A percentile compares a stretch with the other conserved stretches of the same genome.
phyloP scores from a whole-genome alignment of 2,888 invertebrate species.

The Koerneria pararmatus region DNA sequence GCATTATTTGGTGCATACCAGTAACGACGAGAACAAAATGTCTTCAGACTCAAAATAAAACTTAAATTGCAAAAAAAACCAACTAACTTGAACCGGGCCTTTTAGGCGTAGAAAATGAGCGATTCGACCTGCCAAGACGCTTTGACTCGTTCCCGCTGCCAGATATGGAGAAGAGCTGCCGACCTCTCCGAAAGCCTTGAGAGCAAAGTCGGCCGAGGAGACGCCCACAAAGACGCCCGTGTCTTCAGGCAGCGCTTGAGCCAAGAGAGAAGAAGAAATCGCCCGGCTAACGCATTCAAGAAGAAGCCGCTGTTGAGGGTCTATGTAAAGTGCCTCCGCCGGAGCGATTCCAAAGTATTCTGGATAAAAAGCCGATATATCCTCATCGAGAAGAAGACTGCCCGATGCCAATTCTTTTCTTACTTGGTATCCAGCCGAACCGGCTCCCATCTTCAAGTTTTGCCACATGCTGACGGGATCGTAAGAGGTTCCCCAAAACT shows the following conservation, averaged over 20 bases:
- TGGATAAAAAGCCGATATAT: slow-evolving; percentile 57
- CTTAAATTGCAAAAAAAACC: too few relatives aligned
- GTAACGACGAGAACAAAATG: too few relatives aligned
- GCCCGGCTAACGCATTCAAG: slow-evolving; percentile 4
- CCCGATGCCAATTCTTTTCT: slow-evolving; percentile 5
- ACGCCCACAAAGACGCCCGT: slow-evolving; percentile 91
- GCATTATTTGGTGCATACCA: too few relatives aligned
- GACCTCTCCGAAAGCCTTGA: slow-evolving; percentile 33
- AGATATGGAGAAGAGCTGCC: slow-evolving; percentile 73
- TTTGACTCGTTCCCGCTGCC: slow-evolving; percentile 81
- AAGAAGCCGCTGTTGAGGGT: slow-evolving; percentile 72
- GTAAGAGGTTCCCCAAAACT: slow-evolving; percentile 24
- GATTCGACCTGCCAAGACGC: slow-evolving; percentile 82
- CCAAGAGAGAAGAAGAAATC: too few relatives aligned
- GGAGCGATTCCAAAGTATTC: slow-evolving; percentile 60
- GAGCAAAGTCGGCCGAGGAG: slow-evolving; percentile 55
- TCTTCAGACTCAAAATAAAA: too few relatives aligned
- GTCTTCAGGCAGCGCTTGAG: slow-evolving; percentile 68
- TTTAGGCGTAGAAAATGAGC: slow-evolving; percentile 90
- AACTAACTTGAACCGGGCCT: too few relatives aligned
- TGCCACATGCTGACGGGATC: slow-evolving; percentile 20
- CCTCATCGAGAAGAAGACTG: slow-evolving; percentile 27
- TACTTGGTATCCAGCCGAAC: not conserved
- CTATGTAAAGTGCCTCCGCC: slow-evolving; percentile 70
- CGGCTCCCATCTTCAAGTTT: slow-evolving; percentile 20